Evolutionary conservation across 2,797 vertebrate species (phyloP).

Genomic region (Ctenopoma kingsleyae): DNA sequence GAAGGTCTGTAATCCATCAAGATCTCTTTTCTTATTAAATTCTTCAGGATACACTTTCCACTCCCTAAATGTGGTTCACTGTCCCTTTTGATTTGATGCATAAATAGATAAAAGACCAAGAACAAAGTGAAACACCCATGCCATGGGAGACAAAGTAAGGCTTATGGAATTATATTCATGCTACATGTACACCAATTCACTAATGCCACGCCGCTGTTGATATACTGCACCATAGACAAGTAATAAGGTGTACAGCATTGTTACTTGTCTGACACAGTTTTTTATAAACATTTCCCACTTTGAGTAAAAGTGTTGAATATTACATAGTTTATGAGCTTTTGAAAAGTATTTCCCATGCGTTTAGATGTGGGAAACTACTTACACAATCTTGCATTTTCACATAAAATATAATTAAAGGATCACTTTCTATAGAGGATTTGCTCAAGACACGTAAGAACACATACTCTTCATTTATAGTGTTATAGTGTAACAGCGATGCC

Average conservation of each 20-base stretch:
- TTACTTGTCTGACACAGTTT: not conserved
- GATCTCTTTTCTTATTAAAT: slow-evolving; percentile 90
- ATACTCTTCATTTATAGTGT: not conserved
- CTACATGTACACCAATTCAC: slow-evolving; percentile 34
- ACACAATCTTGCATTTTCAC: slow-evolving; percentile 17
- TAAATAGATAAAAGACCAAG: slow-evolving; percentile 83
- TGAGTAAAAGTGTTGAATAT: slow-evolving; percentile 6
- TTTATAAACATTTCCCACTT: not conserved
- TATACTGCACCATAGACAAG: slow-evolving; percentile 1
- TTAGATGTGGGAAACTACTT: not conserved
- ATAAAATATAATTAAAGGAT: slow-evolving; percentile 2
- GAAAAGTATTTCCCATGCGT: slow-evolving; percentile 9
- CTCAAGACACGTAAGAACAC: not conserved
- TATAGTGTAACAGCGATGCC: slow-evolving; percentile 8
- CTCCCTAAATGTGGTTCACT: slow-evolving; percentile 82
- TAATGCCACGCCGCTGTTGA: slow-evolving; percentile 16
- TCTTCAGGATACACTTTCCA: slow-evolving; percentile 87
- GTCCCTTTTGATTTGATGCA: slow-evolving; percentile 86
- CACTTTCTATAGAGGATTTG: slow-evolving; percentile 7
- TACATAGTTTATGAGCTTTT: slow-evolving; percentile 15
- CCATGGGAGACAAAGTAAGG: slow-evolving; percentile 59
- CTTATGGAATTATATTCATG: slow-evolving; percentile 65
- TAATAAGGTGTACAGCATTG: not conserved
- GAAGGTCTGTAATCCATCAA: slow-evolving; percentile 89
- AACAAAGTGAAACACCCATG: slow-evolving; percentile 73